phyloP scores from a whole-genome alignment of 92 coral and sea anemone genomes.

The Blastomussa wellsi region DNA sequence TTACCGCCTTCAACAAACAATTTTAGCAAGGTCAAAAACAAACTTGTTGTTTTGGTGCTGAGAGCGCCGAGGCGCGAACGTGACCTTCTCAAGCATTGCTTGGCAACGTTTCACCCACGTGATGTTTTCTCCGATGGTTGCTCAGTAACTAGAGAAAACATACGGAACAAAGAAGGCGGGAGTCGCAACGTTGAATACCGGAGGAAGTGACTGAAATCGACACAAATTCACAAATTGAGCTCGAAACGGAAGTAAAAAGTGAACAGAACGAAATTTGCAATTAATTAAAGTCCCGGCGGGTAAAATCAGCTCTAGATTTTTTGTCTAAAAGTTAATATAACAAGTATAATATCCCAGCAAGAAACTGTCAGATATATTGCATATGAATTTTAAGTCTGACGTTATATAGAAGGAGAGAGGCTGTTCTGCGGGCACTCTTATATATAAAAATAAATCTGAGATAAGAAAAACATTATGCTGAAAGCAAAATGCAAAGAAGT shows the following conservation, averaged over 20 bases:
- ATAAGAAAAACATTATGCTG: background rate
- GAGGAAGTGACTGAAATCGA: background rate
- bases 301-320: background rate
- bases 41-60: slow-evolving; percentile 1
- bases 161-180: background rate
- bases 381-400: background rate
- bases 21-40: background rate
- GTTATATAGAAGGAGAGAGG: background rate
- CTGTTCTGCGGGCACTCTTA: background rate
- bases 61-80: slow-evolving; percentile 15
- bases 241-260: slow-evolving; percentile 7
- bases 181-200: background rate
- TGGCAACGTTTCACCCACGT: slow-evolving; percentile 7
- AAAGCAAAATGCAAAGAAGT: background rate
- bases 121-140: slow-evolving; percentile 20
- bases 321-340: background rate
- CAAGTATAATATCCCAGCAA: background rate
- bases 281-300: background rate
- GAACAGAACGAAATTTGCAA: background rate
- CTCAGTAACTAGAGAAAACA: background rate
- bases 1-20: background rate
- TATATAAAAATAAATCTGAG: background rate
- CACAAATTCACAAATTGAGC: background rate
- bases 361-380: background rate
- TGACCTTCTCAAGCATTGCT: slow-evolving; percentile 29